Percentiles rank a stretch among this genome's conserved stretches.
These are phyloP conservation scores for Neopipo cinnamomea DNA, from an alignment of 2,113 vertebrate genomes.

Conservation along the genomic window DNA sequence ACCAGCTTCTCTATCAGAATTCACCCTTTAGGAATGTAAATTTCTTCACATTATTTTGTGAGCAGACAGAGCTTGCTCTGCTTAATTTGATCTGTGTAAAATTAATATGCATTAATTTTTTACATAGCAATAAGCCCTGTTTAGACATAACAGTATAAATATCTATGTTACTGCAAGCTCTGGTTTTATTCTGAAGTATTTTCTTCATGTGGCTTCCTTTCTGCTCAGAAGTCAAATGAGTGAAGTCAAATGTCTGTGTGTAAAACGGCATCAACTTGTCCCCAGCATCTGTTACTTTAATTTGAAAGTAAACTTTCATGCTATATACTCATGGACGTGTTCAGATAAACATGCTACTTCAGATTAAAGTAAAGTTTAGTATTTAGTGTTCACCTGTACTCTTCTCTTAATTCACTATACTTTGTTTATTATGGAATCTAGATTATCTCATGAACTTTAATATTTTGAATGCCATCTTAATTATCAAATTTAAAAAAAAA, in stretches of 20 bases:
- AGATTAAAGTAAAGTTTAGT: background rate
- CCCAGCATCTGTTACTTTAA: background rate
- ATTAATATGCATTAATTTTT: background rate
- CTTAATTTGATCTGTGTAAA: background rate
- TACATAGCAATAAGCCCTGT: background rate
- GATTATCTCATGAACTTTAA: fast-evolving
- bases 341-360: background rate
- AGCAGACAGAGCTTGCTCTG: background rate
- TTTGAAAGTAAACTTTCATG: background rate
- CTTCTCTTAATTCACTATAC: background rate
- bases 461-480: background rate
- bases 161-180: background rate
- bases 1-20: background rate
- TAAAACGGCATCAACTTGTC: background rate
- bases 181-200: background rate
- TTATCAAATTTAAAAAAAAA: background rate
- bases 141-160: background rate
- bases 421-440: background rate
- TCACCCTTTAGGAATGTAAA: background rate
- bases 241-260: background rate
- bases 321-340: background rate
- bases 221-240: background rate
- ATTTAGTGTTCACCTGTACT: background rate
- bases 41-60: background rate
- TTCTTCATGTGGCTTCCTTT: background rate